Evolutionary conservation across 2,797 vertebrate species (phyloP).

Genomic region (Adrianichthys oophorus): DNA sequence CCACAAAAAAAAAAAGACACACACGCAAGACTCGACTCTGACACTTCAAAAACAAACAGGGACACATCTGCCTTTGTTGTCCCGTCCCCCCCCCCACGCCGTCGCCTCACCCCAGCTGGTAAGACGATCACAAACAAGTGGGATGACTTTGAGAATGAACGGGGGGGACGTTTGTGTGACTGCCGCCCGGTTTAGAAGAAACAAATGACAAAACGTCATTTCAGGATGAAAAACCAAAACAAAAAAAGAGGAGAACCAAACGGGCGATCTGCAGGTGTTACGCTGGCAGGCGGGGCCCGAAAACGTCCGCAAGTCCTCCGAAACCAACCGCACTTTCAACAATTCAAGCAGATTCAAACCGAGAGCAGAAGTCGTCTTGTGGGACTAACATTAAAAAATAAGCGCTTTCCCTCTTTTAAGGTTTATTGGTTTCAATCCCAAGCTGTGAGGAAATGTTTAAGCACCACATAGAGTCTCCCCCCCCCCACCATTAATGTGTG

Average conservation of each 20-base stretch:
- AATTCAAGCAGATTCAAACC: no score
- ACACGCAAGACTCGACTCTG: slow-evolving; percentile 60
- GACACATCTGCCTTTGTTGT: slow-evolving; percentile 73
- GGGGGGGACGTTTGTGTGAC: slow-evolving; percentile 34
- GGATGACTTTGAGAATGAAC: slow-evolving; percentile 57
- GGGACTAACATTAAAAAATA: slow-evolving; percentile 14
- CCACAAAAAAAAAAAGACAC: slow-evolving; percentile 35
- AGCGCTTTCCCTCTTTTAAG: slow-evolving; percentile 30
- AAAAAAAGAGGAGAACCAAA: slow-evolving; percentile 5
- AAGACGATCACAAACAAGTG: slow-evolving; percentile 57
- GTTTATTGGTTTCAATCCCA: slow-evolving; percentile 55
- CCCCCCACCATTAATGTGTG: slow-evolving; percentile 65
- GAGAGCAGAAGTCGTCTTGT: slow-evolving; percentile 5
- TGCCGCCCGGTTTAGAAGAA: slow-evolving; percentile 34
- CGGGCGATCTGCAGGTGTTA: background rate
- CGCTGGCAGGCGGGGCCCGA: no score
- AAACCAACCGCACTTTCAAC: no score
- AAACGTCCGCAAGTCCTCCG: no score
- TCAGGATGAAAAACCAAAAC: slow-evolving; percentile 15
- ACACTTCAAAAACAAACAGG: slow-evolving; percentile 67
- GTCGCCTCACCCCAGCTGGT: slow-evolving; percentile 54
- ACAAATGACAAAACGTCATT: slow-evolving; percentile 49
- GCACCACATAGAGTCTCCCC: slow-evolving; percentile 42
- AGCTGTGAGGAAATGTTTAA: slow-evolving; percentile 61
- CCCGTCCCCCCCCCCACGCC: slow-evolving; percentile 38